Percentiles rank a stretch among this genome's conserved stretches.
phyloP scores from a whole-genome alignment of 2,797 vertebrate genomes.

The Arctocebus calabarensis region DNA sequence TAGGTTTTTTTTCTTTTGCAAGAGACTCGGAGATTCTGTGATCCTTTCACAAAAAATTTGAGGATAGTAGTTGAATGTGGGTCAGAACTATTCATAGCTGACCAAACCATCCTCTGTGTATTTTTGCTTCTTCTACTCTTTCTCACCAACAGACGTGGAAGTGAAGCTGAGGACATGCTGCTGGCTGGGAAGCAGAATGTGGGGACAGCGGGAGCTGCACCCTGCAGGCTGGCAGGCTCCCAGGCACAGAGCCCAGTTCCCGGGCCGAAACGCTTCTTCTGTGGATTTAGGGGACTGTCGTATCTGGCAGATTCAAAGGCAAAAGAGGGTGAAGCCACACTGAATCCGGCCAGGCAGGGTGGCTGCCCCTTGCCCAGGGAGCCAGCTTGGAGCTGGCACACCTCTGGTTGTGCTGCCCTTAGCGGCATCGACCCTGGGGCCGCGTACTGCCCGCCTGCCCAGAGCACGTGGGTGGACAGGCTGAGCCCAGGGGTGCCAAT shows the following conservation, averaged over 20 bases:
- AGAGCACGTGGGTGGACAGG: rapidly evolving
- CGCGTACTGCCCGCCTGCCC: rapidly evolving
- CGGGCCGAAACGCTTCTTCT: neutral
- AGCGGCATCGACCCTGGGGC: rapidly evolving
- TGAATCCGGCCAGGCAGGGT: neutral
- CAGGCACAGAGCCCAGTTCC: too few species aligned
- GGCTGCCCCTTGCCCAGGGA: neutral
- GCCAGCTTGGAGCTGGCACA: neutral
- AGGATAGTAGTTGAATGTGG: neutral
- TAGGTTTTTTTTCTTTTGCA: neutral
- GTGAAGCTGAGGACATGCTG: neutral
- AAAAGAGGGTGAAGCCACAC: neutral
- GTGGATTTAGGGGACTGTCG: too few species aligned
- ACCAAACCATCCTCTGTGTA: neutral
- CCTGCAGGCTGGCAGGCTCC: neutral
- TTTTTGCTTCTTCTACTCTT: neutral
- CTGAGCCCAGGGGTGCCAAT: neutral
- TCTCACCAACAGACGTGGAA: neutral
- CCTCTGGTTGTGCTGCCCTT: neutral
- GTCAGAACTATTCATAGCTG: neutral
- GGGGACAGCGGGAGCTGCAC: neutral
- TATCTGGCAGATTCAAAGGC: neutral
- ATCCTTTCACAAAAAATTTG: neutral
- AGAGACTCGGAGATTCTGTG: neutral
- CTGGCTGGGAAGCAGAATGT: neutral